A percentile compares a stretch with the other conserved stretches of the same genome.
Evolutionary conservation across 2,113 vertebrate species (phyloP).

Genomic region (Pardalotus punctatus): DNA sequence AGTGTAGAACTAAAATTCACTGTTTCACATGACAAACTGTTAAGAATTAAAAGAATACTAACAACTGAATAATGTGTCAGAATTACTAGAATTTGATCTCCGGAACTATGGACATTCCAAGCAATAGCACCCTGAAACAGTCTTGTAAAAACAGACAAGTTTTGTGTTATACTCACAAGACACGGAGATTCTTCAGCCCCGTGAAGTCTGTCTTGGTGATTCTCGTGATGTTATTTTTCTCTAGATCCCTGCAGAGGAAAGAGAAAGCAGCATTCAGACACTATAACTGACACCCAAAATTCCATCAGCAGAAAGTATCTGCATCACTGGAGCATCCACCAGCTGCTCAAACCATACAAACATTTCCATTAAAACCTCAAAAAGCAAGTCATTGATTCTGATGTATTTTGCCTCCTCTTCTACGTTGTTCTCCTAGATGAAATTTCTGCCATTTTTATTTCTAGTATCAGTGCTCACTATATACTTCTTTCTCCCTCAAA

Average conservation of each 20-base stretch:
- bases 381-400: neutral
- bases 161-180: constrained; percentile 85
- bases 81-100: neutral
- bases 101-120: neutral
- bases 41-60: neutral
- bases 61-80: neutral
- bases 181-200: constrained; percentile 93
- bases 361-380: neutral
- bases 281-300: neutral
- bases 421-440: fast-evolving
- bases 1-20: neutral
- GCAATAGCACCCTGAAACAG: neutral
- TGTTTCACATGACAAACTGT: neutral
- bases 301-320: neutral
- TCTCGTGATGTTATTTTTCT: constrained; percentile 96
- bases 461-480: neutral
- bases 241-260: constrained; percentile 84
- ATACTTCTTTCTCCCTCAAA: neutral
- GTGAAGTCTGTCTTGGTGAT: constrained; percentile 94
- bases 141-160: neutral
- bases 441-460: neutral
- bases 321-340: neutral
- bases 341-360: neutral
- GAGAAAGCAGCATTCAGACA: neutral
- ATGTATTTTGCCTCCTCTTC: neutral